Evolutionary conservation across 1,140 invertebrate species (phyloP).

Genomic region (Himalopsyche phryganea): DNA sequence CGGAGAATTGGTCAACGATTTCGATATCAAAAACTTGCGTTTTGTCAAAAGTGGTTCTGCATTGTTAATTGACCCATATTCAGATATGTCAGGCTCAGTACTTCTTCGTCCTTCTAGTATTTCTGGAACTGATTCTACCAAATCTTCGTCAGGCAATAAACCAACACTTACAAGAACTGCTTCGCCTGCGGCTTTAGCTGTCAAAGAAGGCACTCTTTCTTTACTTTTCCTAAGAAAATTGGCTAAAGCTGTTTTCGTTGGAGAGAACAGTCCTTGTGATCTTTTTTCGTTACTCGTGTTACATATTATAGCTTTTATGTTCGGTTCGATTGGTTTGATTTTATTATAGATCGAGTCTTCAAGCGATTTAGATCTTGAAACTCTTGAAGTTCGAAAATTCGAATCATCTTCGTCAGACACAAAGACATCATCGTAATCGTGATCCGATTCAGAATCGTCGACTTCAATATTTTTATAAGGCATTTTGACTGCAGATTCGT

Average conservation of each 20-base stretch:
- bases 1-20: slow-evolving; percentile 26
- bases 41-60: slow-evolving; percentile 11
- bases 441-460: slow-evolving; percentile 30
- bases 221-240: slow-evolving; percentile 30
- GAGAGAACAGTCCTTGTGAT: slow-evolving; percentile 12
- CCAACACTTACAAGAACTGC: slow-evolving; percentile 24
- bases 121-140: slow-evolving; percentile 1
- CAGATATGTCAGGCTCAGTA: slow-evolving; percentile 22
- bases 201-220: slow-evolving; percentile 16
- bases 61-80: slow-evolving; percentile 2
- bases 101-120: slow-evolving; percentile 7
- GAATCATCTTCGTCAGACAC: slow-evolving; percentile 25
- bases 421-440: slow-evolving; percentile 33
- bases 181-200: slow-evolving; percentile 12
- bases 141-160: slow-evolving; percentile 25
- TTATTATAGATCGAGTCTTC: background rate
- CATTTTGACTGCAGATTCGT: slow-evolving; percentile 20
- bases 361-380: slow-evolving; percentile 17
- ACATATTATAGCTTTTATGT: background rate
- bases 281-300: background rate
- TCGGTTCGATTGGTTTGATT: background rate
- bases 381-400: background rate
- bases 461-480: slow-evolving; percentile 19
- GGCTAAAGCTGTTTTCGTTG: slow-evolving; percentile 14
- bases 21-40: slow-evolving; percentile 15